These are phyloP conservation scores for Sinocyclocheilus anophthalmus DNA, from an alignment of 2,113 vertebrate genomes.

Conservation along the genomic window DNA sequence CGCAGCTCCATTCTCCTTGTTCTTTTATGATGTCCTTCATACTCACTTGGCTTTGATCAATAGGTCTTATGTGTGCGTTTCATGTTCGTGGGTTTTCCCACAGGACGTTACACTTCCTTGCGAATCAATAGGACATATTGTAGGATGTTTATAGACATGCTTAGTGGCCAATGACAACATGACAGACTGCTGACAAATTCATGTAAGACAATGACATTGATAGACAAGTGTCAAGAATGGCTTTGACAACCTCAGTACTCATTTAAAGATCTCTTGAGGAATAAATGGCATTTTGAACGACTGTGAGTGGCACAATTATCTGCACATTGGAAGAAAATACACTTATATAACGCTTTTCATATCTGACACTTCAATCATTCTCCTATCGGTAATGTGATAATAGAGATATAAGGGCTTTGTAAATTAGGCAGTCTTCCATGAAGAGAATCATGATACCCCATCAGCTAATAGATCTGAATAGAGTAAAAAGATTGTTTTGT, in stretches of 20 bases:
- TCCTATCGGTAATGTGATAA: not conserved
- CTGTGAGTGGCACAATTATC: not conserved
- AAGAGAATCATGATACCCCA: not conserved
- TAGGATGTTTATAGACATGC: slow-evolving; percentile 3
- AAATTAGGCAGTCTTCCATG: not conserved
- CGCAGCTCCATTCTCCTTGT: not conserved
- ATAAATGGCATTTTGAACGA: not conserved
- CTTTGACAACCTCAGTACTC: not conserved
- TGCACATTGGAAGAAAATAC: not conserved
- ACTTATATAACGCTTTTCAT: not conserved
- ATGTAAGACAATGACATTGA: not conserved
- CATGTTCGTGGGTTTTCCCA: not conserved
- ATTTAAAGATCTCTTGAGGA: not conserved
- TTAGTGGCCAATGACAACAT: slow-evolving; percentile 13
- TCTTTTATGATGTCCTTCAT: not conserved
- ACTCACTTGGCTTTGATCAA: not conserved
- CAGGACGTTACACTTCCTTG: not conserved
- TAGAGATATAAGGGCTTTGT: not conserved
- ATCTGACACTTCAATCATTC: slow-evolving; percentile 4
- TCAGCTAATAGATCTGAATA: not conserved
- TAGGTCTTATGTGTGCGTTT: not conserved
- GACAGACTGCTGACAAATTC: not conserved
- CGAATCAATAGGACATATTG: not conserved
- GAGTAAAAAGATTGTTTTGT: not conserved
- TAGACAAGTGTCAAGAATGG: not conserved